Conservation (phyloP, 37 sponge, comb jelly and placozoan species). For the Tethya wilhelma region DNA sequence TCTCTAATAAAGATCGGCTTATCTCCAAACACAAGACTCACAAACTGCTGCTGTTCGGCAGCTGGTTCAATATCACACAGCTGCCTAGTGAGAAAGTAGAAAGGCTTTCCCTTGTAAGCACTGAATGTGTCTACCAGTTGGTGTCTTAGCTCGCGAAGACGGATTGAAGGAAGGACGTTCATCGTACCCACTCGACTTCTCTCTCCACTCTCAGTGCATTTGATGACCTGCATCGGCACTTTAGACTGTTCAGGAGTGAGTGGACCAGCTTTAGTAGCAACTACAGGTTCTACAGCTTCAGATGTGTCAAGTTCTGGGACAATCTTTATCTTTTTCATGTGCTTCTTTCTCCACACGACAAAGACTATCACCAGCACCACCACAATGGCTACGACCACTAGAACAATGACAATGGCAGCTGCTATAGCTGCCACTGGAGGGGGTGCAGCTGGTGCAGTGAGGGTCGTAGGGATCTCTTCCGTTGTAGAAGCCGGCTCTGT, state of each 20-base stretch:
- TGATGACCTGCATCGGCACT: conserved; percentile 53
- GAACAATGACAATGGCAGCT: conserved; percentile 25
- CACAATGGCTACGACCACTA: conserved; percentile 26
- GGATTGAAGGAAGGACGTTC: conserved; percentile 63
- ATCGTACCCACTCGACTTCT: conserved; percentile 50
- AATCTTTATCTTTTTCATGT: conserved; percentile 5
- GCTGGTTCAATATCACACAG: conserved; percentile 80
- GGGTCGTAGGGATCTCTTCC: not conserved
- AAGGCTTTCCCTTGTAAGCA: conserved; percentile 62
- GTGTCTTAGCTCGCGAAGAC: conserved; percentile 77
- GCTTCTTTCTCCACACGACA: conserved; percentile 42
- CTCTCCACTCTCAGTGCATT: conserved; percentile 39
- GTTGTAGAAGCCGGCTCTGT: conserved; percentile 7
- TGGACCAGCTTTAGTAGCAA: not conserved
- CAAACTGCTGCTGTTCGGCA: conserved; percentile 78
- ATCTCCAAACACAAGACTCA: conserved; percentile 70
- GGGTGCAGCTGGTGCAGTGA: not conserved
- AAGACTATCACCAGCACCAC: conserved; percentile 12
- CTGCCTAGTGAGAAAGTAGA: conserved; percentile 81
- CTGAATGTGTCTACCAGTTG: conserved; percentile 61
- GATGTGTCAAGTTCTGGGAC: not conserved
- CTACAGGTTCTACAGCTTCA: not conserved
- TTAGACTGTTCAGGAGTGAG: conserved; percentile 61
- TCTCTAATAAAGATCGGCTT: conserved; percentile 66
- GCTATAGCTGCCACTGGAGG: conserved; percentile 30